These are phyloP conservation scores for Chymomyza amoena DNA, from an alignment of 2,888 invertebrate species.

Conservation along the genomic window DNA sequence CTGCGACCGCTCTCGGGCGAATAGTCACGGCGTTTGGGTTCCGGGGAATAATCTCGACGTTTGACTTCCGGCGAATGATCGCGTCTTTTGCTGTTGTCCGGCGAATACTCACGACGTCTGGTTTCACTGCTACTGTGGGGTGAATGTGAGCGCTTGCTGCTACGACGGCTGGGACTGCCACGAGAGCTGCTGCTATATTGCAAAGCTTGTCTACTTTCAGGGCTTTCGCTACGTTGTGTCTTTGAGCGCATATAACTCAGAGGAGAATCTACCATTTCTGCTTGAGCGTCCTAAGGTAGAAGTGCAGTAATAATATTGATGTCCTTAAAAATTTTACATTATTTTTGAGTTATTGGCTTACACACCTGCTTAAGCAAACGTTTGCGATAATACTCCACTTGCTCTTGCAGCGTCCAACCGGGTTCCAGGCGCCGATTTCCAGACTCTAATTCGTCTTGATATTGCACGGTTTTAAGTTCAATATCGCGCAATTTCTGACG, in stretches of 20 bases:
- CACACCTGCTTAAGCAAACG: conserved; percentile 91
- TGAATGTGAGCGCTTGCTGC: conserved; percentile 79
- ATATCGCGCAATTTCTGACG: conserved; percentile 91
- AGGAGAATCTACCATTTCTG: conserved; percentile 67
- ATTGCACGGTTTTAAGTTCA: conserved; percentile 96
- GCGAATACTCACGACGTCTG: conserved; percentile 70
- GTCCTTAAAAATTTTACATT: neutral
- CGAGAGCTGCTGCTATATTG: conserved; percentile 54
- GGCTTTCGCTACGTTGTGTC: conserved; percentile 63
- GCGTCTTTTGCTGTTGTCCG: conserved; percentile 51
- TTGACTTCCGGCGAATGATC: conserved; percentile 37
- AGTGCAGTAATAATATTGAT: neutral
- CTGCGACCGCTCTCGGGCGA: conserved; percentile 42
- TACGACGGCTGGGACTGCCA: conserved; percentile 73
- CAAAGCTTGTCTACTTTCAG: conserved; percentile 43
- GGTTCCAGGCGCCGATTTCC: conserved; percentile 86
- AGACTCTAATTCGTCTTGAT: conserved; percentile 96
- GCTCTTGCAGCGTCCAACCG: conserved; percentile 88
- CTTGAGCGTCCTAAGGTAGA: conserved; percentile 46
- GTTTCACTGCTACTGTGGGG: conserved; percentile 72
- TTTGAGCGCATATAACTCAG: conserved; percentile 54
- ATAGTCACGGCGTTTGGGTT: conserved; percentile 32
- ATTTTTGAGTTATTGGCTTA: rapidly evolving
- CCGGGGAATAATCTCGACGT: conserved; percentile 41
- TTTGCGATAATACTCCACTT: conserved; percentile 93